Evolutionary conservation across 37 sponge, comb jelly and placozoan genomes (phyloP), one percentile per base, ranked within the genome.

Genomic region (Oopsacas minuta): DNA sequence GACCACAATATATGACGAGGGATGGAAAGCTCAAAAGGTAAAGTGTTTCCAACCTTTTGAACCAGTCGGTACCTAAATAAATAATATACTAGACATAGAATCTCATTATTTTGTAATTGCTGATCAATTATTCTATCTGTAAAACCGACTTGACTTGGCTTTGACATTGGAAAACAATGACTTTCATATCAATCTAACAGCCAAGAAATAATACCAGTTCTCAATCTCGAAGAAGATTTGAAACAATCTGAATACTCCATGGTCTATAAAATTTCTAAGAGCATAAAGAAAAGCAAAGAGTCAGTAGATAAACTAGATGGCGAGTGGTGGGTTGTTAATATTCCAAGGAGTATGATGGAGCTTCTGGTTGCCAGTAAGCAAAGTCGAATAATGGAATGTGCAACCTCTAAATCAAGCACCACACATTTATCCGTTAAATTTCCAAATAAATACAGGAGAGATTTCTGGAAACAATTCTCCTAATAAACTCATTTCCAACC

Each of bases 381-480:
- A 61, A 20, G 32, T 61, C 15, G 12, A 12, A 20, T n/a, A 61
- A 20, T 61, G 22, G 22, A 61, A 12, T 32, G 7, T 61, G 20
- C 22, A 25, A 3, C 17, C 30, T 61, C 17, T 32, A 32, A 32
- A 32, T 25, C 75, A 25, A 20, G 75, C 75, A 61, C 75, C 75
- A 61, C 75, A 61, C 75, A 32, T 61, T 61, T 61, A 61, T 61
- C 75, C 75, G 5, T 61, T 61, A 61, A 61, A 61, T 61, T 61
- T 61, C 75, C 5, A 20, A 61, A 61, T 61, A 61, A 61, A 61
- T n/a, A 61, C 28, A 34, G 75, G 28, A 5, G 22, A n/a, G 75
- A 61, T 61, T 25, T 20, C 28, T 34, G 3, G 30, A 34, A 61
- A 20, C 22, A 25, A 61, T 61, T 61, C 75, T 12, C 28, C 75